Evolutionary conservation across 2,888 invertebrate genomes (phyloP).

Genomic region (Nomada fabriciana): DNA sequence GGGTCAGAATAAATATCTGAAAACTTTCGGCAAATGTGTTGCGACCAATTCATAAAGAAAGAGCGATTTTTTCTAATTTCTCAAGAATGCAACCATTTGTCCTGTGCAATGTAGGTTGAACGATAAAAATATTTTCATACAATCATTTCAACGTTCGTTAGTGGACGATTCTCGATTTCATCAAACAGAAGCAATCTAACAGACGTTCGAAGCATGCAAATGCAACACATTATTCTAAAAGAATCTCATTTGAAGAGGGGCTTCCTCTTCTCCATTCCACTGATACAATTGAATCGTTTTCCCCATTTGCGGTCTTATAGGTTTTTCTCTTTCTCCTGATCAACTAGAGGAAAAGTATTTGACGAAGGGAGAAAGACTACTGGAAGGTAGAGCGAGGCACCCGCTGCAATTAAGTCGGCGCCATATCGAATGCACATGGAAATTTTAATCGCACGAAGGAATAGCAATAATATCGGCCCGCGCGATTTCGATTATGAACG

Average conservation of each 20-base stretch:
- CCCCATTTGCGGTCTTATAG: background rate
- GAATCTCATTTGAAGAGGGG: background rate
- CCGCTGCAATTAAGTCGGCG: conserved; percentile 20
- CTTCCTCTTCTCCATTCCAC: background rate
- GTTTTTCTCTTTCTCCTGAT: background rate
- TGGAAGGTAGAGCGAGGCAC: too few species aligned
- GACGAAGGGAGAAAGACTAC: background rate
- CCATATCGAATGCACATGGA: conserved; percentile 4
- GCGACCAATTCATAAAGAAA: too few species aligned
- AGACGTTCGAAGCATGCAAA: background rate
- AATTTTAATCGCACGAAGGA: conserved; percentile 10
- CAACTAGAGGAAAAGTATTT: conserved; percentile 3
- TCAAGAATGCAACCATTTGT: too few species aligned
- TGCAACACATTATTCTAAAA: conserved; percentile 7
- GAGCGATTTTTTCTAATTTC: too few species aligned
- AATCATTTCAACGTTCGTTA: background rate
- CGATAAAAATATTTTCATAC: background rate
- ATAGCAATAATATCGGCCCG: conserved; percentile 20
- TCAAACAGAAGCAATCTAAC: background rate
- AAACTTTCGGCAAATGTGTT: too few species aligned
- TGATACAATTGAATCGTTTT: background rate
- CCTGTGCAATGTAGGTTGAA: too few species aligned
- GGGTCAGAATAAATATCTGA: too few species aligned
- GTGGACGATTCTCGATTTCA: background rate
- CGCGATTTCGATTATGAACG: conserved; percentile 20